Evolutionary conservation across 2,113 vertebrate species (phyloP), one percentile per base, ranked within the genome.

Genomic region (Felis chaus): DNA sequence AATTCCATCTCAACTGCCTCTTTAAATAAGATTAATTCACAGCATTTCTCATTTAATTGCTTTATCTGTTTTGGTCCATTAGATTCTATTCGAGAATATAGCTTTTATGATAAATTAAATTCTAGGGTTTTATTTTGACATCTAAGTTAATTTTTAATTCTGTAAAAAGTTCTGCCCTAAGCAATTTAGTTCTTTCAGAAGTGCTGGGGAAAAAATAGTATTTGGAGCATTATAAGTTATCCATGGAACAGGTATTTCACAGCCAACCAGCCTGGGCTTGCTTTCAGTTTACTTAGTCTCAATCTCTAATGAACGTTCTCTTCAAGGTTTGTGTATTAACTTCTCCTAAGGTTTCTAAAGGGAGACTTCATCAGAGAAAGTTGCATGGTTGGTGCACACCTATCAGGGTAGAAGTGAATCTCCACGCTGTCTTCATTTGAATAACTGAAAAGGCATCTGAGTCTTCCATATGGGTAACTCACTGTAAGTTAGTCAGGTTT

Each of bases 11-110:
- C 85, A 53, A 97, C 95, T 98, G 93, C 90, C 94, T 98, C 95
- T 97, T 98, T 98, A 98, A 98, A 98, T 98, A 98, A 98, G 98
- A 98, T 98, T 98, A 98, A 98, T 98, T 97, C 97, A 97, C 89
- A 95, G 82, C 97, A 97, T 98, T 98, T 97, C 92, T 89, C 95
- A 93, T 97, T 98, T 98, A 98, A 98, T 98, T 98, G 96, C 97
- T 98, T 98, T 98, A 98, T 98, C 97, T 98, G 97, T 97, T 98
- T 98, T 98, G 97, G 97, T 96, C 97, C 97, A 98, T 98, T 98
- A 98, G 97, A 97, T 97, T 97, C 97, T 98, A 97, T 95, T 97
- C 0, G 33, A 93, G 97, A 98, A 93, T 98, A 95, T 84, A 96
- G 97, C 95, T 98, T 98, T 97, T 98, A 97, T 98, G 96, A 98